phyloP scores from a whole-genome alignment of 2,113 vertebrate genomes.

The Speoplatyrhinus poulsoni region DNA sequence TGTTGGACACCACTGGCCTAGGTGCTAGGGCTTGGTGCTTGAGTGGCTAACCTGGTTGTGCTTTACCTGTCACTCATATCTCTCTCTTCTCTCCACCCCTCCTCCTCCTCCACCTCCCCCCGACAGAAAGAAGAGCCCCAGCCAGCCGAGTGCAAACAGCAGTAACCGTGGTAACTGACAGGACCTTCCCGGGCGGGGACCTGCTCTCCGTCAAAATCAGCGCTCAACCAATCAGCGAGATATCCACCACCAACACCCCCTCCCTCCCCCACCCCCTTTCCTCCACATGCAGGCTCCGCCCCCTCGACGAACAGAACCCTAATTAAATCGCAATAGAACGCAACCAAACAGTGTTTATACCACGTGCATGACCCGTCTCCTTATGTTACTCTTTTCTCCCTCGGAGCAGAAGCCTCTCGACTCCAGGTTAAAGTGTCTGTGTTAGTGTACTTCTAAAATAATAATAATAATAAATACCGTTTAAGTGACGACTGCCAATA shows the following conservation, averaged over 20 bases:
- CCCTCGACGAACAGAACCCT: constrained; percentile 63
- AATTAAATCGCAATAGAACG: constrained; percentile 66
- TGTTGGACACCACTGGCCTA: too few relatives aligned
- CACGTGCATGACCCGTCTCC: constrained; percentile 84
- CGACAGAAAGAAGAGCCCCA: constrained; percentile 89
- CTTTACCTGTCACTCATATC: neutral
- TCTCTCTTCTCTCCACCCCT: neutral
- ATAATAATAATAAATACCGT: constrained; percentile 13
- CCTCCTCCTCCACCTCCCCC: neutral
- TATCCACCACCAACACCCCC: constrained; percentile 48
- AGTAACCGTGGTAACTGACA: constrained; percentile 82
- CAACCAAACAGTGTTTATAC: constrained; percentile 75
- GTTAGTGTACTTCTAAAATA: neutral
- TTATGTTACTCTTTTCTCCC: constrained; percentile 46
- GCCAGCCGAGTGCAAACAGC: constrained; percentile 98
- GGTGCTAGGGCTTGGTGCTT: too few relatives aligned
- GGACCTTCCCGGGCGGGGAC: constrained; percentile 41
- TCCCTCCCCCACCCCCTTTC: constrained; percentile 47
- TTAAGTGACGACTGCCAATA: constrained; percentile 47
- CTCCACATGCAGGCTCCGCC: constrained; percentile 73
- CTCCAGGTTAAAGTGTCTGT: constrained; percentile 33
- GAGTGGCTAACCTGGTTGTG: too few relatives aligned
- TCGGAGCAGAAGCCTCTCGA: constrained; percentile 43
- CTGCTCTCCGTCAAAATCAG: constrained; percentile 65
- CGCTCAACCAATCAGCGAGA: constrained; percentile 77